Percentiles rank a stretch among this genome's conserved stretches.
These are phyloP conservation scores for Peribatodes rhomboidaria DNA, from an alignment of 2,888 invertebrate species.

Conservation along the genomic window DNA sequence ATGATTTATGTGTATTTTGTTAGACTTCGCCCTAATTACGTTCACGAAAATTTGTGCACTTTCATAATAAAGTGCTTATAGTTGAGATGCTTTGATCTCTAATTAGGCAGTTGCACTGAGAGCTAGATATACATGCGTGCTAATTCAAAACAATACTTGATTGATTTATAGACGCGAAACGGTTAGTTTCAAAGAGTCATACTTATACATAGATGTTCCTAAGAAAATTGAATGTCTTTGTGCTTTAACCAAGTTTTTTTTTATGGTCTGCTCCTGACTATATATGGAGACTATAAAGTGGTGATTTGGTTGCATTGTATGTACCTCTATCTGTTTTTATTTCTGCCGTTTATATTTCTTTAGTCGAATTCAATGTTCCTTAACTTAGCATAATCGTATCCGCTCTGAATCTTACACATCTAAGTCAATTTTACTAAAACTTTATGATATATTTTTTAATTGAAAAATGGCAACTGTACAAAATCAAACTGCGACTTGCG, in stretches of 20 bases:
- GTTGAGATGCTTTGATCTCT: conserved; percentile 78
- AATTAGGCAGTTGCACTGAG: conserved; percentile 69
- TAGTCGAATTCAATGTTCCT: too few relatives aligned
- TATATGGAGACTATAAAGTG: too few relatives aligned
- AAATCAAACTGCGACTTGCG: too few relatives aligned
- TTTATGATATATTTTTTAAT: too few relatives aligned
- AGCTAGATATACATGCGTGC: conserved; percentile 56
- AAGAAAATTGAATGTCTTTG: conserved; percentile 32
- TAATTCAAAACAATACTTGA: conserved; percentile 65
- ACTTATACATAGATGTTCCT: background rate
- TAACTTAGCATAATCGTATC: too few relatives aligned
- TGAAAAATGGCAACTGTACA: too few relatives aligned
- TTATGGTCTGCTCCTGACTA: too few relatives aligned
- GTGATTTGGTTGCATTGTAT: background rate
- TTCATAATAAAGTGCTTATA: conserved; percentile 78
- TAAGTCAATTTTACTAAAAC: too few relatives aligned
- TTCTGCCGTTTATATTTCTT: too few relatives aligned
- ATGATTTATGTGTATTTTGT: conserved; percentile 84
- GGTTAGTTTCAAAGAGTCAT: conserved; percentile 11
- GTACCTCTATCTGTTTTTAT: too few relatives aligned
- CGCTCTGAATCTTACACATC: too few relatives aligned
- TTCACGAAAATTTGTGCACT: conserved; percentile 78
- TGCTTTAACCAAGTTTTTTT: background rate
- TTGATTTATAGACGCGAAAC: conserved; percentile 66
- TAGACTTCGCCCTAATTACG: conserved; percentile 79